These are phyloP conservation scores for Sciaenops ocellatus DNA, from an alignment of 2,797 vertebrate species.

Conservation along the genomic window DNA sequence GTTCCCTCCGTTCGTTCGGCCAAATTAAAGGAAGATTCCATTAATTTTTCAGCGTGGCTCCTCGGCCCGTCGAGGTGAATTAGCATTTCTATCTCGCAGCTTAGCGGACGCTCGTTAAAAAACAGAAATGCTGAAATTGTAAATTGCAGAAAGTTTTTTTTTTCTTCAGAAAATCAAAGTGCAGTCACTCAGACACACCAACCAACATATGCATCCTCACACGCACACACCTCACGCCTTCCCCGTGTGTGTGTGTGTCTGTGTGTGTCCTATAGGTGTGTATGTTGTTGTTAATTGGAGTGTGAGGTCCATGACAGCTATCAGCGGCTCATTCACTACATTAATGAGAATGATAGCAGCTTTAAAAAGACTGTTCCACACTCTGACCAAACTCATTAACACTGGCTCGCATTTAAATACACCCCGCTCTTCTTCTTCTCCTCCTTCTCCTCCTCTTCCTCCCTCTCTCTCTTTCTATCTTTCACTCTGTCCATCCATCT, in stretches of 20 bases:
- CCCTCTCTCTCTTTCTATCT: conserved; percentile 3
- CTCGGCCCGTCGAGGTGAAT: conserved; percentile 70
- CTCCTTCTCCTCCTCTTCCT: neutral
- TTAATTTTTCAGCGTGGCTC: conserved; percentile 77
- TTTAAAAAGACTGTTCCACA: conserved; percentile 99
- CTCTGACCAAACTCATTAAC: conserved; percentile 99
- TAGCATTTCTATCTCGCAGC: conserved; percentile 82
- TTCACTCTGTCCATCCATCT: conserved; percentile 10
- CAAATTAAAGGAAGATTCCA: conserved; percentile 81
- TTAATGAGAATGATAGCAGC: conserved; percentile 99
- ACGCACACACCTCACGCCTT: conserved; percentile 16
- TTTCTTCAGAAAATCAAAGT: conserved; percentile 71
- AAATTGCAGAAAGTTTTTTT: conserved; percentile 78
- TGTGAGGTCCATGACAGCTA: conserved; percentile 99
- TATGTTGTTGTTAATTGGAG: conserved; percentile 93
- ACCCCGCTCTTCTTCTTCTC: conserved; percentile 55
- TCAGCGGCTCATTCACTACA: conserved; percentile 98
- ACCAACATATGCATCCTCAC: conserved; percentile 5
- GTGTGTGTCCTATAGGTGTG: conserved; percentile 50
- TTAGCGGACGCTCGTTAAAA: conserved; percentile 75
- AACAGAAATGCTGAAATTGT: conserved; percentile 81
- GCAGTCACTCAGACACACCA: conserved; percentile 48
- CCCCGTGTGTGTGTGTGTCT: conserved; percentile 1
- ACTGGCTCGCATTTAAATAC: conserved; percentile 96
- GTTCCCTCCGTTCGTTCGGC: conserved; percentile 59